These are phyloP conservation scores for Oikopleura dioica DNA, from an alignment of 23 tunicate species.

Conservation along the genomic window DNA sequence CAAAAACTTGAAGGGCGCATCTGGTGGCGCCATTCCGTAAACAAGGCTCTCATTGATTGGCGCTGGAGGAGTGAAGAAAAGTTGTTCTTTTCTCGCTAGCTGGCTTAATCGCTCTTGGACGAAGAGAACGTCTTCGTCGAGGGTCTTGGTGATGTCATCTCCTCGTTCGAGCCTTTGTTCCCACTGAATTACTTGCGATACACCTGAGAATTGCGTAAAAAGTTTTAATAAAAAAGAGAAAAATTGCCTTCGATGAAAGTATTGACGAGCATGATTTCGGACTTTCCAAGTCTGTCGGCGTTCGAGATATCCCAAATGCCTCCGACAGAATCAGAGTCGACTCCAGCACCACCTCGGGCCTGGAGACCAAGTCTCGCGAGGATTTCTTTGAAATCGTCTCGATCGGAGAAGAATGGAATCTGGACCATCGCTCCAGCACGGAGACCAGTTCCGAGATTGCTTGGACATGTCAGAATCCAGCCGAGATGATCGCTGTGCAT, in stretches of 20 bases:
- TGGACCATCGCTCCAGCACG: conserved; percentile 17
- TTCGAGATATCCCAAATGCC: conserved; percentile 26
- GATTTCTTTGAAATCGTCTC: conserved; percentile 17
- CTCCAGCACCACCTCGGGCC: conserved; percentile 25
- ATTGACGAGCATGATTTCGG: conserved; percentile 19
- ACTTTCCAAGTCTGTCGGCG: conserved; percentile 23
- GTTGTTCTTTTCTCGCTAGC: not conserved
- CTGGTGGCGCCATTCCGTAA: not conserved
- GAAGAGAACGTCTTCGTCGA: not conserved
- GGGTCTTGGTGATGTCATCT: not conserved
- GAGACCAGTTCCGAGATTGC: conserved; percentile 69
- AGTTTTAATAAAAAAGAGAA: no score
- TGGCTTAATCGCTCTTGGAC: not conserved
- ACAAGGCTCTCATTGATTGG: no score
- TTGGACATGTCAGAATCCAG: conserved; percentile 57
- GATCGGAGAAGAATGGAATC: conserved; percentile 22
- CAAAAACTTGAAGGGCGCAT: conserved; percentile 1
- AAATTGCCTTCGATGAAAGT: conserved; percentile 14
- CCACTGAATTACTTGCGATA: not conserved
- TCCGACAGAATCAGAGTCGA: conserved; percentile 18
- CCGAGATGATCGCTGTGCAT: conserved; percentile 89
- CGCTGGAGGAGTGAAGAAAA: not conserved
- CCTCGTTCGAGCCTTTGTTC: not conserved
- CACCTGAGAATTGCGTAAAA: no score
- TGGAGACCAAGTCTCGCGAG: conserved; percentile 15